phyloP scores from a whole-genome alignment of 1,140 invertebrate genomes.

The Brachionus sp. region DNA sequence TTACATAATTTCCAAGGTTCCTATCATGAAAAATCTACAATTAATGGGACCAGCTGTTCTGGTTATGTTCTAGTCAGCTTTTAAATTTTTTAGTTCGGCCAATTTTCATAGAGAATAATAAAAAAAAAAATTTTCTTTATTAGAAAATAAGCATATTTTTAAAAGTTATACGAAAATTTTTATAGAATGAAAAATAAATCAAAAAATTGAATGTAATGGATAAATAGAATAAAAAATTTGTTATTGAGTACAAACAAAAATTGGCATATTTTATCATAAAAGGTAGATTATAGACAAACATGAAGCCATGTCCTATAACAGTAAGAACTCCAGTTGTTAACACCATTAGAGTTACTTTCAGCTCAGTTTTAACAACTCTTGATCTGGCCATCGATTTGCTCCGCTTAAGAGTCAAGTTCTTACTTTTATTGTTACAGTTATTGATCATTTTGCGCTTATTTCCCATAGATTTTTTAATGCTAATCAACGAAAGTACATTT shows the following conservation, averaged over 20 bases:
- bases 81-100: no score
- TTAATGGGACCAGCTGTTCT: no score
- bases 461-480: conserved; percentile 4
- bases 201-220: conserved; percentile 34
- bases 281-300: conserved; percentile 39
- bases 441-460: background rate
- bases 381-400: background rate
- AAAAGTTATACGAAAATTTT: conserved; percentile 27
- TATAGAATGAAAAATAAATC: conserved; percentile 36
- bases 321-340: conserved; percentile 15
- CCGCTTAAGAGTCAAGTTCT: background rate
- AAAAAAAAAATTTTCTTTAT: background rate
- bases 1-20: background rate
- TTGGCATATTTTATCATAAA: conserved; percentile 8
- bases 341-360: conserved; percentile 19
- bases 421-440: background rate
- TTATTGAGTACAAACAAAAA: conserved; percentile 36
- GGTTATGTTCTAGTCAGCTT: no score
- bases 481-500: background rate
- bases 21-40: background rate
- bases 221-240: conserved; percentile 8
- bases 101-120: background rate
- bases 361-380: conserved; percentile 14
- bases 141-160: background rate
- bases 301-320: conserved; percentile 11